These are phyloP conservation scores for Silurus glanis DNA, from an alignment of 2,113 vertebrate species.

Conservation along the genomic window DNA sequence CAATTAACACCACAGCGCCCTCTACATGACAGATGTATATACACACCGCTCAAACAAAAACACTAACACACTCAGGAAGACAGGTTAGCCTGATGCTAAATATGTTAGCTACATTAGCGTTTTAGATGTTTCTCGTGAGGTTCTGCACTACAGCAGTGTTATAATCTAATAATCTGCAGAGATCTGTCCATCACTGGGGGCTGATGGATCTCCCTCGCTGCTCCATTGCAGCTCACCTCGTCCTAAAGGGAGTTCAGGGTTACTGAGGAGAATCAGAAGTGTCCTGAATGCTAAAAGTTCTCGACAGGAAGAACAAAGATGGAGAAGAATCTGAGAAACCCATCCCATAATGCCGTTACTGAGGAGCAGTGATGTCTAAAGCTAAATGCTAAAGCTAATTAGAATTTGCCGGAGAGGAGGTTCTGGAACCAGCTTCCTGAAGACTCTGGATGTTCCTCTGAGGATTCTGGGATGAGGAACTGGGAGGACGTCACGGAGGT, in stretches of 20 bases:
- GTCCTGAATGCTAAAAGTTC: neutral
- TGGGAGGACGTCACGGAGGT: conserved; percentile 92
- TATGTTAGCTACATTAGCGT: neutral
- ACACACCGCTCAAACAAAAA: neutral
- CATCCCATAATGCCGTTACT: neutral
- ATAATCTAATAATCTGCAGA: neutral
- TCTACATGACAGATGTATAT: neutral
- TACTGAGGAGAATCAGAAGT: neutral
- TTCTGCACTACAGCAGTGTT: neutral
- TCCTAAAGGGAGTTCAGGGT: neutral
- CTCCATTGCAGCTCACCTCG: neutral
- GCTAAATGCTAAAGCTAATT: neutral
- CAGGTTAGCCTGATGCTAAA: neutral
- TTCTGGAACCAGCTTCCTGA: conserved; percentile 74
- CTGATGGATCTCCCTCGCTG: neutral
- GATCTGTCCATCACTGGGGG: neutral
- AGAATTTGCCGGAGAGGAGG: conserved; percentile 72
- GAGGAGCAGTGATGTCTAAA: neutral
- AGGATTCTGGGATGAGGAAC: conserved; percentile 83
- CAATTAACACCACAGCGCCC: neutral
- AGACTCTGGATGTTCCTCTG: conserved; percentile 76
- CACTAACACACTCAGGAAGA: neutral
- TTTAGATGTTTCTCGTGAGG: too few relatives aligned
- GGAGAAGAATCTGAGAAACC: neutral
- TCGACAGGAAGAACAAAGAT: neutral